Evolutionary conservation across 2,888 invertebrate genomes (phyloP).

Genomic region (Ctenicera cuprea): DNA sequence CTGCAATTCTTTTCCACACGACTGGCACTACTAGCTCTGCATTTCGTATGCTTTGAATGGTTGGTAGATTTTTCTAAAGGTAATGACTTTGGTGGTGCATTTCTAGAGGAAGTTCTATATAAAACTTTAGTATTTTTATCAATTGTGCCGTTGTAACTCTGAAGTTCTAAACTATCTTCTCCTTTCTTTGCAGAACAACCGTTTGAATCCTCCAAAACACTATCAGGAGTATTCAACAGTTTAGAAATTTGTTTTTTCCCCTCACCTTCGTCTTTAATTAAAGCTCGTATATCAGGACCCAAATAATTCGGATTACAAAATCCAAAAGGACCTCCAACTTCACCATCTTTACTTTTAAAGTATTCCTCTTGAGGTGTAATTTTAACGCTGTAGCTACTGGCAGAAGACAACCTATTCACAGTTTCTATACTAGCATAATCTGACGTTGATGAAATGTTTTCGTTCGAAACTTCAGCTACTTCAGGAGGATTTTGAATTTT

Average conservation of each 20-base stretch:
- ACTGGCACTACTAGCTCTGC: conserved; percentile 77
- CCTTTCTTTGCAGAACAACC: conserved; percentile 52
- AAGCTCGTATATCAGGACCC: conserved; percentile 77
- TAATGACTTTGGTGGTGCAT: conserved; percentile 73
- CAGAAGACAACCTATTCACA: conserved; percentile 76
- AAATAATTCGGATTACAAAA: conserved; percentile 87
- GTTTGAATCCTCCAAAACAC: conserved; percentile 61
- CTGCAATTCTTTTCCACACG: conserved; percentile 73
- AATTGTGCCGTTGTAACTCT: conserved; percentile 66
- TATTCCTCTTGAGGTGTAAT: conserved; percentile 69
- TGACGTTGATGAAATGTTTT: conserved; percentile 80
- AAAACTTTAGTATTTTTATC: conserved; percentile 68
- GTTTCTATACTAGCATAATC: conserved; percentile 86
- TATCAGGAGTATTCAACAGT: conserved; percentile 79
- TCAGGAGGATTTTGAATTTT: conserved; percentile 75
- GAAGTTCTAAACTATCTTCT: conserved; percentile 67
- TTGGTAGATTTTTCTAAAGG: conserved; percentile 72
- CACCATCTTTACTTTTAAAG: conserved; percentile 61
- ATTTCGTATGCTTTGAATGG: conserved; percentile 62
- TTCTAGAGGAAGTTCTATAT: conserved; percentile 63
- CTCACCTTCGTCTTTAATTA: conserved; percentile 58
- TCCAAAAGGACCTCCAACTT: conserved; percentile 75
- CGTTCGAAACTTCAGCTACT: conserved; percentile 75
- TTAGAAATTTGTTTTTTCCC: conserved; percentile 67
- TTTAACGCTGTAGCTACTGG: conserved; percentile 72